A percentile compares a stretch with the other conserved stretches of the same genome.
These are phyloP conservation scores for Coregonus clupeaformis DNA, from an alignment of 2,113 vertebrate genomes.

Conservation along the genomic window DNA sequence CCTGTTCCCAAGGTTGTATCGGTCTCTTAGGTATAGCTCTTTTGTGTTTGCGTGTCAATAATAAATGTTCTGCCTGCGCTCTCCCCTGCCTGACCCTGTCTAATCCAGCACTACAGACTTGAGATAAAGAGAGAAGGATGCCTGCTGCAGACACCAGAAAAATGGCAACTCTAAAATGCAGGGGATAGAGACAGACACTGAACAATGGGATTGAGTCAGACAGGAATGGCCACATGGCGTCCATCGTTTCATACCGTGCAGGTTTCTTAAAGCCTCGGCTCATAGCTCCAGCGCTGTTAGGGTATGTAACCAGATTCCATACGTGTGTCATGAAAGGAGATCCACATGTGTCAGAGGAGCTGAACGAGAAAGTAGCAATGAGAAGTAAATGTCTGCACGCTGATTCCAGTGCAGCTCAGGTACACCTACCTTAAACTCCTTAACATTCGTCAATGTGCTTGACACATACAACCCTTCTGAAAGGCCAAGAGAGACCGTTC, in stretches of 20 bases:
- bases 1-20: not conserved
- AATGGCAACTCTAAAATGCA: not conserved
- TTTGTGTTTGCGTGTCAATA: constrained; percentile 21
- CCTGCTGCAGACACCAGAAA: not conserved
- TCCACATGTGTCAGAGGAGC: not conserved
- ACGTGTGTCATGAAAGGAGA: not conserved
- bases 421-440: too few relatives aligned
- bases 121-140: not conserved
- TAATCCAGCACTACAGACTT: not conserved
- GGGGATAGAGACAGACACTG: too few relatives aligned
- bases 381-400: too few relatives aligned
- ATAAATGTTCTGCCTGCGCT: not conserved
- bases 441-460: too few relatives aligned
- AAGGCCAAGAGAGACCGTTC: too few relatives aligned
- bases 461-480: too few relatives aligned
- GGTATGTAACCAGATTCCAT: not conserved
- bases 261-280: too few relatives aligned
- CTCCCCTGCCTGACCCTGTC: not conserved
- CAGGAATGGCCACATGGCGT: too few relatives aligned
- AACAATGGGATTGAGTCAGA: not conserved
- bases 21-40: not conserved
- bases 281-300: too few relatives aligned
- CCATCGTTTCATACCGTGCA: too few relatives aligned
- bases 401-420: too few relatives aligned
- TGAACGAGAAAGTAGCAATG: too few relatives aligned